Conservation (phyloP, 2,888 invertebrate genomes). For the Caenorhabditis plicata region DNA sequence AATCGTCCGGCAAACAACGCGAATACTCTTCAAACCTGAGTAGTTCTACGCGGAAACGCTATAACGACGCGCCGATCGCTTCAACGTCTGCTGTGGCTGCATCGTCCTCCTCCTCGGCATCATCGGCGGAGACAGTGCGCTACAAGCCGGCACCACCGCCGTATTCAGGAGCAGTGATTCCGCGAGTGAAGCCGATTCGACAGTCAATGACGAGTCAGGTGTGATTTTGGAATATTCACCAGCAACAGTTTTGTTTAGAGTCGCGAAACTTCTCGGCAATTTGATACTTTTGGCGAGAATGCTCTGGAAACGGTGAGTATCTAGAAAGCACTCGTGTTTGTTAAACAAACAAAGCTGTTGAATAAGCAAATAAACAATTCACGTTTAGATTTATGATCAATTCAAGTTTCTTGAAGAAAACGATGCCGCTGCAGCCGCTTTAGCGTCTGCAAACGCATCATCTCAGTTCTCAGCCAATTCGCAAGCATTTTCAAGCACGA, state of each 20-base stretch:
- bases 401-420: constrained; percentile 43
- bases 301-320: constrained; percentile 37
- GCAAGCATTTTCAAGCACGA: constrained; percentile 8
- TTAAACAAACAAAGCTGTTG: not conserved
- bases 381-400: constrained; percentile 40
- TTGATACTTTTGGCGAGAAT: constrained; percentile 44
- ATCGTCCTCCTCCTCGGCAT: no score
- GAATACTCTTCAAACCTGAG: no score
- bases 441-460: not conserved
- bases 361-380: not conserved
- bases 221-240: constrained; percentile 5
- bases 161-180: constrained; percentile 25
- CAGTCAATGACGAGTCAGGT: constrained; percentile 14
- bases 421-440: constrained; percentile 12
- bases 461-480: constrained; percentile 15
- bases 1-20: no score
- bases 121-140: no score
- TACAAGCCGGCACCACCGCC: constrained; percentile 36
- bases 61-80: no score
- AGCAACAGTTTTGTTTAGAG: constrained; percentile 5
- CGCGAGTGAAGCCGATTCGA: constrained; percentile 30
- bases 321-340: not conserved
- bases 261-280: constrained; percentile 11
- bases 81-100: no score
- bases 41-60: no score